Evolutionary conservation across 1,140 invertebrate genomes (phyloP).

Genomic region (Gyrodactylus bullatarudis): DNA sequence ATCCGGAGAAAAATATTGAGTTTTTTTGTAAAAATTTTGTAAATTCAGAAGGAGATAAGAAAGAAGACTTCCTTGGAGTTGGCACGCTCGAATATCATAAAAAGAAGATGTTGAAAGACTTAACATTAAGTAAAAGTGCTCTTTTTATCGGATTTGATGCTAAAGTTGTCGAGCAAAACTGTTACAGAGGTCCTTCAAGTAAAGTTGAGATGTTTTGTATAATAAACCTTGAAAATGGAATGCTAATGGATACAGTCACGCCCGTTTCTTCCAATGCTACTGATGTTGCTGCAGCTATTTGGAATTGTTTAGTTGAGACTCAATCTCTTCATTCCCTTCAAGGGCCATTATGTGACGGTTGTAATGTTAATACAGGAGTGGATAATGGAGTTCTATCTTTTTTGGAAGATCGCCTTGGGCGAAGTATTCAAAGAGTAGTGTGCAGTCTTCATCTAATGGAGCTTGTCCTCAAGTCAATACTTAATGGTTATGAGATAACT

Average conservation of each 20-base stretch:
- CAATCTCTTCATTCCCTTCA: neutral
- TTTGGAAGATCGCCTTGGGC: neutral
- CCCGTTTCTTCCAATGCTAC: neutral
- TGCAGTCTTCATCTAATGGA: neutral
- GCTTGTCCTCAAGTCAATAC: neutral
- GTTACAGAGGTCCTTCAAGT: neutral
- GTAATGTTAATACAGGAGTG: neutral
- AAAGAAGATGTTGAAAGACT: neutral
- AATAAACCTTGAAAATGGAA: neutral
- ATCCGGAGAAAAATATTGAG: too few relatives aligned
- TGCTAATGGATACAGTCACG: neutral
- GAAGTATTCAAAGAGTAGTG: neutral
- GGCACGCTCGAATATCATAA: neutral
- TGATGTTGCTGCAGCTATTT: neutral
- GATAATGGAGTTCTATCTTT: neutral
- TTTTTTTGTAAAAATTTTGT: too few relatives aligned
- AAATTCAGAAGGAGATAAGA: neutral
- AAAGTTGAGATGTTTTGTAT: neutral
- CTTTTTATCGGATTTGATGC: neutral
- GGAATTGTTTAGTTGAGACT: neutral
- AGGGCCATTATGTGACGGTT: neutral
- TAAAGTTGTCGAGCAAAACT: neutral
- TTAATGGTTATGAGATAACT: neutral
- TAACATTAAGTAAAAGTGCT: neutral
- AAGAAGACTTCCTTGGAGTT: neutral